Conservation (phyloP, 2,888 invertebrate species). For the Masnerella sp. region DNA sequence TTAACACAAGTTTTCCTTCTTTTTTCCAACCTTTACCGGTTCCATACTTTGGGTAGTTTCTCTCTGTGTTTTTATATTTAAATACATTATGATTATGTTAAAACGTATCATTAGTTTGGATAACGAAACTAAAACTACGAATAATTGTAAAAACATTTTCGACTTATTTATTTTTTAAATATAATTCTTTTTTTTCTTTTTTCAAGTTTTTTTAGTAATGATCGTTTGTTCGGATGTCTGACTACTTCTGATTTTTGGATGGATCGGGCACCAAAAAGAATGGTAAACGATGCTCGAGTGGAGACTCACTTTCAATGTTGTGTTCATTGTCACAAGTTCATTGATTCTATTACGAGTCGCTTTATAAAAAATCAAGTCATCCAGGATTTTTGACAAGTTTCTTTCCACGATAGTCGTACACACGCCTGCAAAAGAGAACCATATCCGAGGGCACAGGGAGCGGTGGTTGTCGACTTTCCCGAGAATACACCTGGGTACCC, state of each 20-base stretch:
- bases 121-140: conserved; percentile 56
- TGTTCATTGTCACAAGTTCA: conserved; percentile 68
- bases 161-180: conserved; percentile 49
- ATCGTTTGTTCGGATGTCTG: conserved; percentile 43
- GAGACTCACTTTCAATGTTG: conserved; percentile 70
- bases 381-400: conserved; percentile 77
- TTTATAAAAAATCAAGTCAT: conserved; percentile 75
- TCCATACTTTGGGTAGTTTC: conserved; percentile 36
- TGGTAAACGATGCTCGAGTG: conserved; percentile 60
- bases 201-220: conserved; percentile 40
- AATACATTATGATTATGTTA: conserved; percentile 45
- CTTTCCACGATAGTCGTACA: conserved; percentile 96
- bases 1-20: conserved; percentile 29
- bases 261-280: conserved; percentile 47
- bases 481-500: conserved; percentile 81
- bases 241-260: conserved; percentile 54
- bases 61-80: conserved; percentile 36
- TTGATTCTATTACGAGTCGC: conserved; percentile 66
- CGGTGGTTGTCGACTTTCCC: conserved; percentile 81
- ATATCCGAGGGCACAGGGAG: conserved; percentile 86
- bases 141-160: conserved; percentile 54
- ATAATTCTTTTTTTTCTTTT: conserved; percentile 14
- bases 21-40: not conserved
- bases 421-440: conserved; percentile 95
- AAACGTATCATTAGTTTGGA: conserved; percentile 41